phyloP scores from a whole-genome alignment of 2,888 invertebrate genomes.

The Lydus trimaculatus region DNA sequence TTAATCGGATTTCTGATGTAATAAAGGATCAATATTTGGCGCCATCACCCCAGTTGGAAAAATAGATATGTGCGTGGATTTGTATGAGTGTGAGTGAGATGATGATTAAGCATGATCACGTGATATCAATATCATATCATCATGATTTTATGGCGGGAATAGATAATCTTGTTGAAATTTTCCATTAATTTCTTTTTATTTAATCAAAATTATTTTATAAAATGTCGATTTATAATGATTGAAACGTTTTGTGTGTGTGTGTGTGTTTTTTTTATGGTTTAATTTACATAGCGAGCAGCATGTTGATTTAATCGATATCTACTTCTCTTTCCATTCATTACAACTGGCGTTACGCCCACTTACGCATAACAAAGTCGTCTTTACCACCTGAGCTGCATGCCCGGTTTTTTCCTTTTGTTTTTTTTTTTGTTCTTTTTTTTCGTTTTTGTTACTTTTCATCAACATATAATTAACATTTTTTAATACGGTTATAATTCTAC shows the following conservation, averaged over 20 bases:
- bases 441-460: not conserved
- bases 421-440: not conserved
- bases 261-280: not conserved
- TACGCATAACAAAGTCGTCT: slow-evolving; percentile 20
- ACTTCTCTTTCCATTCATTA: slow-evolving; percentile 20
- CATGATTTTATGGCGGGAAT: slow-evolving; percentile 52
- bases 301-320: slow-evolving; percentile 20
- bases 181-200: too few relatives aligned
- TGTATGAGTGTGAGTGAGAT: not conserved
- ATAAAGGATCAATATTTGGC: slow-evolving; percentile 61
- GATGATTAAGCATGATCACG: slow-evolving; percentile 61
- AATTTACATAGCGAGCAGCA: not conserved
- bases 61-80: not conserved
- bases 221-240: too few relatives aligned
- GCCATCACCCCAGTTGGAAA: slow-evolving; percentile 63
- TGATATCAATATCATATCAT: slow-evolving; percentile 58
- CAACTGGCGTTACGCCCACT: slow-evolving; percentile 27
- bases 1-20: slow-evolving; percentile 34
- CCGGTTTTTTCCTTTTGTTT: too few relatives aligned
- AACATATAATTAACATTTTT: too few relatives aligned
- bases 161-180: slow-evolving; percentile 12
- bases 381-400: not conserved
- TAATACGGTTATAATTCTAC: too few relatives aligned
- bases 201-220: too few relatives aligned
- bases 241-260: too few relatives aligned